Percentiles rank a stretch among this genome's conserved stretches.
These are phyloP conservation scores for Bimastos eiseni DNA, from an alignment of 2,888 invertebrate species.

Conservation along the genomic window DNA sequence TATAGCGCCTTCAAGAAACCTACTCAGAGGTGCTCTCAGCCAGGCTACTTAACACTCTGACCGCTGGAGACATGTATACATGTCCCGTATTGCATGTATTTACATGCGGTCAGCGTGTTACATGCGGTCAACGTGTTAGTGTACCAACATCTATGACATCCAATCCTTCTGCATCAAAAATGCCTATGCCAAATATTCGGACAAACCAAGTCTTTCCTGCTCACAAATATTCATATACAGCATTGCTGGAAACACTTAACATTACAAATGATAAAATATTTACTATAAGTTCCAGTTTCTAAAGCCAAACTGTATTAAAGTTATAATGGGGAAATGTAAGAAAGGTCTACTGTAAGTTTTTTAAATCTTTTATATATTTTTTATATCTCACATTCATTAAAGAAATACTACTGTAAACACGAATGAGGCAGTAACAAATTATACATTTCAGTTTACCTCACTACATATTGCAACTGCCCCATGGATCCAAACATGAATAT, in stretches of 20 bases:
- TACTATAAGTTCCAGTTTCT: not conserved
- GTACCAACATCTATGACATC: no score
- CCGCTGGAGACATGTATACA: no score
- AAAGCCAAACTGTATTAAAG: no score
- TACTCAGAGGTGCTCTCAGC: no score
- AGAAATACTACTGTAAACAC: not conserved
- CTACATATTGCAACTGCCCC: not conserved
- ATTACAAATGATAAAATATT: not conserved
- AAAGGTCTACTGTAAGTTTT: no score
- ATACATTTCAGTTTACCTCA: not conserved
- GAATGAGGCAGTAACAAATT: not conserved
- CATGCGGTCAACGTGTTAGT: no score
- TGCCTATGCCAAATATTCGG: not conserved
- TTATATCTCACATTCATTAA: not conserved
- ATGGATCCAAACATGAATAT: not conserved
- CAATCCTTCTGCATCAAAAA: no score
- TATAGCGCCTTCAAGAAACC: no score
- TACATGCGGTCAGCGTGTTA: no score
- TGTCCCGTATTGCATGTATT: no score
- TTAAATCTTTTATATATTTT: no score
- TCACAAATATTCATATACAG: not conserved
- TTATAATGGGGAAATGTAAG: not conserved
- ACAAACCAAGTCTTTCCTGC: not conserved
- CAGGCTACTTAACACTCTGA: no score
- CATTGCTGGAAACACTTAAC: not conserved